Percentiles rank a stretch among this genome's conserved stretches.
phyloP scores from a whole-genome alignment of 2,888 invertebrate genomes.

The Aproaerema taeniolella region DNA sequence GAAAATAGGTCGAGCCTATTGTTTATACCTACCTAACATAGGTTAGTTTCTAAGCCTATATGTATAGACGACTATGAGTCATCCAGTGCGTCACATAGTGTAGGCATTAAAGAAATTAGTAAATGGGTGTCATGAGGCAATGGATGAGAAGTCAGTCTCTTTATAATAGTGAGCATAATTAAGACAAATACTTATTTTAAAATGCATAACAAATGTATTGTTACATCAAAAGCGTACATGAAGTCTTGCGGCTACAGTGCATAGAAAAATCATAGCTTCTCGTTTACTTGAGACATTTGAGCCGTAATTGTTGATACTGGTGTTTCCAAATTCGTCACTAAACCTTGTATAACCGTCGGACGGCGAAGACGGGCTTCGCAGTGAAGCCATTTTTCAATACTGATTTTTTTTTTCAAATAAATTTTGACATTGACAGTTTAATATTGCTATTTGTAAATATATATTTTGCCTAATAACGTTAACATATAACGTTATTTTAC shows the following conservation, averaged over 20 bases:
- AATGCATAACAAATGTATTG: slow-evolving; percentile 64
- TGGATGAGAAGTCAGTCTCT: slow-evolving; percentile 28
- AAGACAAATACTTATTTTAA: slow-evolving; percentile 54
- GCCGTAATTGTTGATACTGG: slow-evolving; percentile 79
- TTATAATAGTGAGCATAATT: slow-evolving; percentile 47
- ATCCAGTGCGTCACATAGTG: slow-evolving; percentile 48
- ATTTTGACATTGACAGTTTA: slow-evolving; percentile 13
- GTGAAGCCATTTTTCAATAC: slow-evolving; percentile 72
- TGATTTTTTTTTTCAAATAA: slow-evolving; percentile 36
- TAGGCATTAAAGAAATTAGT: slow-evolving; percentile 28
- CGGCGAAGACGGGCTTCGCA: slow-evolving; percentile 76
- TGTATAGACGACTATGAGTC: slow-evolving; percentile 55
- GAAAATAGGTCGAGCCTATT: slow-evolving; percentile 32
- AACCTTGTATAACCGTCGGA: slow-evolving; percentile 81
- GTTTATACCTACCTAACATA: slow-evolving; percentile 40
- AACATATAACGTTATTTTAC: not conserved
- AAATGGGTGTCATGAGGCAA: slow-evolving; percentile 34
- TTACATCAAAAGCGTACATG: slow-evolving; percentile 66
- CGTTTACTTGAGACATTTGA: slow-evolving; percentile 79
- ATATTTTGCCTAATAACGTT: no score
- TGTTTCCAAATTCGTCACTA: slow-evolving; percentile 77
- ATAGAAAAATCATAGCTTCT: slow-evolving; percentile 58
- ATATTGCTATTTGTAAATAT: not conserved
- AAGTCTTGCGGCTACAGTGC: slow-evolving; percentile 66
- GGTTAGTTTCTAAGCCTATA: slow-evolving; percentile 31